Conservation (phyloP, 2,797 vertebrate species). For the Pseudocheirus occidentalis region DNA sequence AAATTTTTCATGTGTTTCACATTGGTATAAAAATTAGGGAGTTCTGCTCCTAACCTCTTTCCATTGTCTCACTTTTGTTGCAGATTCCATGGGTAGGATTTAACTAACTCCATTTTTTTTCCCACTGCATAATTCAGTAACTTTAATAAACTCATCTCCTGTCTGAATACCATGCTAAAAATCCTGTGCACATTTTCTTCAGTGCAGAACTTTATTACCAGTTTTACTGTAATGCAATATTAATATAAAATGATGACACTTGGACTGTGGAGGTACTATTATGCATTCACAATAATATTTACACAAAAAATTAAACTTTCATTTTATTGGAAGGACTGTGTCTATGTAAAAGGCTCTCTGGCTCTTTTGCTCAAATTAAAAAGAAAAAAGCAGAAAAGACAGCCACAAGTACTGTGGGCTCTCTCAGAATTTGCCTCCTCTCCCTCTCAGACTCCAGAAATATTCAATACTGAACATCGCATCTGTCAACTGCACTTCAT, state of each 20-base stretch:
- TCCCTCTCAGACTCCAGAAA: slow-evolving; percentile 67
- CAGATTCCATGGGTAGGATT: slow-evolving; percentile 69
- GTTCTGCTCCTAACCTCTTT: slow-evolving; percentile 65
- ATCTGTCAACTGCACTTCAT: slow-evolving; percentile 82
- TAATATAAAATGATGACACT: slow-evolving; percentile 75
- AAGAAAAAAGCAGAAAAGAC: slow-evolving; percentile 50
- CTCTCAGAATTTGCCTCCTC: slow-evolving; percentile 64
- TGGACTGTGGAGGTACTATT: slow-evolving; percentile 61
- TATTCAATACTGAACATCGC: slow-evolving; percentile 79
- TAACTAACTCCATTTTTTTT: slow-evolving; percentile 78
- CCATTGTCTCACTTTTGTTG: slow-evolving; percentile 72
- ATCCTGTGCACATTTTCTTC: slow-evolving; percentile 72
- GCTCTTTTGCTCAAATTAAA: slow-evolving; percentile 73
- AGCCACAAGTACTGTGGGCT: slow-evolving; percentile 18
- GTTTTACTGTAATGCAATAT: slow-evolving; percentile 79
- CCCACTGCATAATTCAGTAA: slow-evolving; percentile 79
- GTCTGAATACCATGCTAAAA: slow-evolving; percentile 67
- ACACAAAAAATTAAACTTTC: slow-evolving; percentile 79
- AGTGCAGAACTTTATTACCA: slow-evolving; percentile 74
- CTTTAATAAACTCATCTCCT: slow-evolving; percentile 74
- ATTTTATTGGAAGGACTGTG: slow-evolving; percentile 69
- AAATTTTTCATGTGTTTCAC: slow-evolving; percentile 46
- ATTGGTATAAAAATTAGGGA: slow-evolving; percentile 34
- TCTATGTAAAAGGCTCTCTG: slow-evolving; percentile 44
- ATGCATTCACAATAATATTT: slow-evolving; percentile 79